Evolutionary conservation across 2,888 invertebrate genomes (phyloP).

Genomic region (Pterostichus niger): DNA sequence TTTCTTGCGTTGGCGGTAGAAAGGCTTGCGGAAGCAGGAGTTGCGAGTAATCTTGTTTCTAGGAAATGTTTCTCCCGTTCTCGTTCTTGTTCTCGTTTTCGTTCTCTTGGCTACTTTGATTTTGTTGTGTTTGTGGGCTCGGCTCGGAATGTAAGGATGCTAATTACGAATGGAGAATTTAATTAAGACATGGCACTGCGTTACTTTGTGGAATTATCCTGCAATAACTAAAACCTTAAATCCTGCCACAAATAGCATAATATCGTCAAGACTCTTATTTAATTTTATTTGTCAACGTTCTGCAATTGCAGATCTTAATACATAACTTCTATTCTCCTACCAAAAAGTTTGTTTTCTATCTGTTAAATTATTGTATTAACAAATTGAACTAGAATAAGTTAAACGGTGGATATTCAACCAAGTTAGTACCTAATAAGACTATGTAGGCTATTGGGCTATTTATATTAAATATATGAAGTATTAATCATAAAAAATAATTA

Average conservation of each 20-base stretch:
- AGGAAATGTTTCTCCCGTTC: constrained; percentile 19
- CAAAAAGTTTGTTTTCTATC: no score
- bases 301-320: no score
- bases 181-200: constrained; percentile 44
- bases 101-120: constrained; percentile 22
- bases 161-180: constrained; percentile 48
- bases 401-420: no score
- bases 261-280: no score
- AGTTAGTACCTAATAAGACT: no score
- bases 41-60: constrained; percentile 39
- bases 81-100: background rate
- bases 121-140: constrained; percentile 51
- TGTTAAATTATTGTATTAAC: no score
- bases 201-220: constrained; percentile 32
- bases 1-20: constrained; percentile 4
- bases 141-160: constrained; percentile 46
- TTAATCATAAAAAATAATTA: no score
- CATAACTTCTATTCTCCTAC: no score
- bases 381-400: no score
- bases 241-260: background rate
- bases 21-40: background rate
- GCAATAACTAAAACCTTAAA: constrained; percentile 16
- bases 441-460: no score
- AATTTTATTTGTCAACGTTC: no score
- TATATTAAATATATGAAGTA: no score